These are phyloP conservation scores for Homarus americanus DNA, from an alignment of 1,140 invertebrate genomes.

Conservation along the genomic window DNA sequence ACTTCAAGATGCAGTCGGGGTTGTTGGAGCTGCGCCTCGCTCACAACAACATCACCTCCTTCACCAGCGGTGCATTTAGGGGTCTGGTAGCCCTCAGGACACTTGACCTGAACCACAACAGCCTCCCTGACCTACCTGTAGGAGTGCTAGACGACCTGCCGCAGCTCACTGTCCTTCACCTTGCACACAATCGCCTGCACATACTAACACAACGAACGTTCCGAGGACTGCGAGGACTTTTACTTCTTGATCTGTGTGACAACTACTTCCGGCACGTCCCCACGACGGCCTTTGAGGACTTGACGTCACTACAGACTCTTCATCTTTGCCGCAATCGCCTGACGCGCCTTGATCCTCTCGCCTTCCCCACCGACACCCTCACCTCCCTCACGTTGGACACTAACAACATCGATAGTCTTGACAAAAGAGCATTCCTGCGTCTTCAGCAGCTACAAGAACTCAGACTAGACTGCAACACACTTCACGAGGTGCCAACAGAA, in stretches of 20 bases:
- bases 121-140: slow-evolving; percentile 46
- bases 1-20: slow-evolving; percentile 87
- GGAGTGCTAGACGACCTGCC: slow-evolving; percentile 57
- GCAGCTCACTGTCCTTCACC: slow-evolving; percentile 51
- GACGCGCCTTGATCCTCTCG: slow-evolving; percentile 42
- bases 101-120: slow-evolving; percentile 69
- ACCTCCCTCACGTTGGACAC: slow-evolving; percentile 56
- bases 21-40: slow-evolving; percentile 56
- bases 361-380: slow-evolving; percentile 55
- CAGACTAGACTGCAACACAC: slow-evolving; percentile 58
- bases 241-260: slow-evolving; percentile 67
- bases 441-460: slow-evolving; percentile 46
- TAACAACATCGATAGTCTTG: slow-evolving; percentile 66
- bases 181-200: slow-evolving; percentile 69
- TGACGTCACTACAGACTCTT: slow-evolving; percentile 49
- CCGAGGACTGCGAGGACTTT: slow-evolving; percentile 37
- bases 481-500: slow-evolving; percentile 63
- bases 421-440: slow-evolving; percentile 43
- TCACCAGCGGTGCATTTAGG: slow-evolving; percentile 44
- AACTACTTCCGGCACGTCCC: slow-evolving; percentile 69
- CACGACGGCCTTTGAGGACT: slow-evolving; percentile 29
- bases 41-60: slow-evolving; percentile 65
- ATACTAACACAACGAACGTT: slow-evolving; percentile 53
- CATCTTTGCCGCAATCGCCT: slow-evolving; percentile 71
- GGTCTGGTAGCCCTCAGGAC: slow-evolving; percentile 49